Conservation (phyloP, 2,888 invertebrate genomes). For the Synergus itoensis region DNA sequence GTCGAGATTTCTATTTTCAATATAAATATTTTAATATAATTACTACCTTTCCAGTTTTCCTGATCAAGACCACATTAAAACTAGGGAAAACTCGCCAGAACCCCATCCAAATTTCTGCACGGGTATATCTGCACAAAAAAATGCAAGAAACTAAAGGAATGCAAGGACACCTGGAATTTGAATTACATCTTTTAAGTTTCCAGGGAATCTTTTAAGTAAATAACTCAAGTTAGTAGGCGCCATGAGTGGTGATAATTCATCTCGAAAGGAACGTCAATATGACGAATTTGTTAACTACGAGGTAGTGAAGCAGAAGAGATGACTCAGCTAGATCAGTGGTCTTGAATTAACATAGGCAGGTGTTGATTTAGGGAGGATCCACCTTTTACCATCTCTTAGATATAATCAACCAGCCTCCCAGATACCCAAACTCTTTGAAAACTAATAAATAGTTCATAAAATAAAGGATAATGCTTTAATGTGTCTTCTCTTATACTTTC, state of each 20-base stretch:
- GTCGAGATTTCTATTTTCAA: too few species aligned
- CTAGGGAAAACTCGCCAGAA: too few species aligned
- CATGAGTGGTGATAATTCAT: slow-evolving; percentile 42
- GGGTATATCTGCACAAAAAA: neutral
- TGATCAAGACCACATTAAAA: too few species aligned
- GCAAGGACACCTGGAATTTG: neutral
- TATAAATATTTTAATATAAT: too few species aligned
- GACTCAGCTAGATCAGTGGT: slow-evolving; percentile 51
- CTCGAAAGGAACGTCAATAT: slow-evolving; percentile 49
- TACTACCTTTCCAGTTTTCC: too few species aligned
- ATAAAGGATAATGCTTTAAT: slow-evolving; percentile 14
- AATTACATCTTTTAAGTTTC: neutral
- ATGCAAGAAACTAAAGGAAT: neutral
- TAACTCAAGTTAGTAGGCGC: neutral
- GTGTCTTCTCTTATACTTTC: neutral
- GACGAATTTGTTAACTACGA: slow-evolving; percentile 55
- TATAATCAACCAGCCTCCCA: slow-evolving; percentile 21
- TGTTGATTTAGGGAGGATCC: slow-evolving; percentile 57
- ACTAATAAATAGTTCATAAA: neutral
- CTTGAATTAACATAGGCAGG: slow-evolving; percentile 51
- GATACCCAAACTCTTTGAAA: slow-evolving; percentile 7
- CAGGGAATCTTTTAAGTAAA: neutral
- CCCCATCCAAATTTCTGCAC: too few species aligned
- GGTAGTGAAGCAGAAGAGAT: slow-evolving; percentile 45
- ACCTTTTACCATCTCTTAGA: slow-evolving; percentile 32